Base-by-base conservation (phyloP, 2,797 vertebrate species). In the Xerus rutilus region DNA sequence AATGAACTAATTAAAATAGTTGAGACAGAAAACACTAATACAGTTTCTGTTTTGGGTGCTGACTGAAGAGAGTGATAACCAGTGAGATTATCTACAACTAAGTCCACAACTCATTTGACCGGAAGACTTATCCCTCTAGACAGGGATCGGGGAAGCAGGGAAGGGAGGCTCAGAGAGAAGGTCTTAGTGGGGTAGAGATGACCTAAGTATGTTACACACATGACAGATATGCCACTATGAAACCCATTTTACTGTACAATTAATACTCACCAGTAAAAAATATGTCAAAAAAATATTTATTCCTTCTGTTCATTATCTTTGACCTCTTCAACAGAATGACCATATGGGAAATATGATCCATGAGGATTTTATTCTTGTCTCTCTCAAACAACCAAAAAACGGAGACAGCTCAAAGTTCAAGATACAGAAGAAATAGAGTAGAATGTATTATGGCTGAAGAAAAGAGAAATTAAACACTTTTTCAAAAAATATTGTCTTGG, bases 1-100 rank as follows among this genome's bases (percentile, higher is more conserved):
- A 74, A 77, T 94, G 20, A 89, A 89, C 14, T 52, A 91, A 93
- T 45, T 43, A 86, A 87, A 91, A 89, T 89, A 59, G 76, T 95
- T 89, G 83, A 15, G 32, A 20, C 39, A 76, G 9, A 32, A 83
- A 91, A 81, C 70, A 12, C 6, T 85, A 64, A 8, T 49, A 59
- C 3, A 82, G 25, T 74, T 81, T 86, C 20, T 85, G 25, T 47
- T 85, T 70, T 90, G 69, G 1, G 30, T 72, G 15, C 5, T n/a
- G 39, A 47, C 25, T 64, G 35, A 82, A 77, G 85, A 85, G 5
- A 62, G 7, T 2, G 5, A 25, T 69, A 32, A 65, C 39, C 64
- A 74, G 23, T 65, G 5, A 64, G 85, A 70, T 78, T 17, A 12
- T 32, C 54, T 20, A 57, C 92, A 77, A 62, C 7, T 30, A 84